Evolutionary conservation across 2,113 vertebrate species (phyloP).

Genomic region (Galemys pyrenaicus): DNA sequence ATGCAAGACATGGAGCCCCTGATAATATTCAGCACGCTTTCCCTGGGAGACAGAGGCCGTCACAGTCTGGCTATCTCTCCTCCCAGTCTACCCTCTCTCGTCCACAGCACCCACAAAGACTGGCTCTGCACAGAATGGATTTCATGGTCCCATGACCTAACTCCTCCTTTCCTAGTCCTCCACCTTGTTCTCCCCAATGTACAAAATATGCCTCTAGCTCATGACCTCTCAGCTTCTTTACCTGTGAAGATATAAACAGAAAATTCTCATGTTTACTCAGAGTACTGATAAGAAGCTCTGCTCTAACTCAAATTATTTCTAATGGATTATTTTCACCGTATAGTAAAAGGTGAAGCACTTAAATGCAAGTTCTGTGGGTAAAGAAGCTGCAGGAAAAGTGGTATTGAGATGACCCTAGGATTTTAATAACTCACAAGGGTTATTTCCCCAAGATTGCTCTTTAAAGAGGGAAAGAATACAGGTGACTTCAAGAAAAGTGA

Average conservation of each 20-base stretch:
- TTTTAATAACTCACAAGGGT: neutral
- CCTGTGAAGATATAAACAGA: neutral
- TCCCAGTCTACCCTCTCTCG: neutral
- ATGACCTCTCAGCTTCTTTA: neutral
- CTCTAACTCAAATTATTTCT: neutral
- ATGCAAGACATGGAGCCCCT: neutral
- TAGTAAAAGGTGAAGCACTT: neutral
- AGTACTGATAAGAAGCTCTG: neutral
- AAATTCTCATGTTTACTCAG: neutral
- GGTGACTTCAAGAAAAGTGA: neutral
- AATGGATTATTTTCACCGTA: neutral
- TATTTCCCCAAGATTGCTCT: neutral
- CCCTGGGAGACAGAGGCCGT: neutral
- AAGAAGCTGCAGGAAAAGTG: neutral
- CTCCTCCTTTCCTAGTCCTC: neutral
- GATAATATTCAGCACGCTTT: neutral
- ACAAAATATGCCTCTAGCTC: neutral
- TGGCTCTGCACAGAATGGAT: neutral
- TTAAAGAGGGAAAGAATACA: neutral
- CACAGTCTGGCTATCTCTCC: neutral
- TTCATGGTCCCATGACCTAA: neutral
- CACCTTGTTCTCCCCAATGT: neutral
- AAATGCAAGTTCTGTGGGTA: neutral
- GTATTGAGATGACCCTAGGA: neutral
- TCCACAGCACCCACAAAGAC: neutral